These are phyloP conservation scores for Tetramorium parvispinum DNA, from an alignment of 1,140 invertebrate species.

Conservation along the genomic window DNA sequence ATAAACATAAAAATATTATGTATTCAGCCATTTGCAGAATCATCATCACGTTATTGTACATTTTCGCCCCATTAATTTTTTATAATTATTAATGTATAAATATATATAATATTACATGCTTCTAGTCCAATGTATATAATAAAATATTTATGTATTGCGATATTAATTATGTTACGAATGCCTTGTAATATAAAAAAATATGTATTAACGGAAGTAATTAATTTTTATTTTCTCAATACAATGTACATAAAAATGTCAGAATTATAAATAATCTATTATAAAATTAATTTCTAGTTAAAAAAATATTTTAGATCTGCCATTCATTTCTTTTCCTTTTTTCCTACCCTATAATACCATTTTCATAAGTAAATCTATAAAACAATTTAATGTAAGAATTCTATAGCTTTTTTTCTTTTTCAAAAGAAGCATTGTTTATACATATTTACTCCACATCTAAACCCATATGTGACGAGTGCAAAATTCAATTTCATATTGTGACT, in stretches of 20 bases:
- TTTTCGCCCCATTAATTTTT: slow-evolving; percentile 65
- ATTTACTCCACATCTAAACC: no score
- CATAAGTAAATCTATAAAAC: no score
- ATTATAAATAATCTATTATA: background rate
- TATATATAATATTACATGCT: slow-evolving; percentile 34
- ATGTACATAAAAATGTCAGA: background rate
- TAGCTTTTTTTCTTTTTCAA: no score
- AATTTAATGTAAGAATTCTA: no score
- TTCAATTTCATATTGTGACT: no score
- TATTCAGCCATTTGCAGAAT: background rate
- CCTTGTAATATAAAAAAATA: slow-evolving; percentile 26
- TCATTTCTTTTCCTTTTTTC: background rate
- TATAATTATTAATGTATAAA: slow-evolving; percentile 17
- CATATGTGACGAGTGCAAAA: no score
- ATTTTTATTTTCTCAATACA: background rate
- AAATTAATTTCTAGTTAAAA: background rate
- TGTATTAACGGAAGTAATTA: background rate
- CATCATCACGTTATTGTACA: slow-evolving; percentile 16
- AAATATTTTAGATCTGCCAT: background rate
- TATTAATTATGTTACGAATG: slow-evolving; percentile 8
- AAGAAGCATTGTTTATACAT: no score
- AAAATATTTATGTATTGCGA: slow-evolving; percentile 26
- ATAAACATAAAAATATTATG: background rate
- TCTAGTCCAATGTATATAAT: slow-evolving; percentile 81
- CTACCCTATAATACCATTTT: background rate